A percentile compares a stretch with the other conserved stretches of the same genome.
phyloP scores from a whole-genome alignment of 2,113 vertebrate genomes.

The Ibidorhyncha struthersii region DNA sequence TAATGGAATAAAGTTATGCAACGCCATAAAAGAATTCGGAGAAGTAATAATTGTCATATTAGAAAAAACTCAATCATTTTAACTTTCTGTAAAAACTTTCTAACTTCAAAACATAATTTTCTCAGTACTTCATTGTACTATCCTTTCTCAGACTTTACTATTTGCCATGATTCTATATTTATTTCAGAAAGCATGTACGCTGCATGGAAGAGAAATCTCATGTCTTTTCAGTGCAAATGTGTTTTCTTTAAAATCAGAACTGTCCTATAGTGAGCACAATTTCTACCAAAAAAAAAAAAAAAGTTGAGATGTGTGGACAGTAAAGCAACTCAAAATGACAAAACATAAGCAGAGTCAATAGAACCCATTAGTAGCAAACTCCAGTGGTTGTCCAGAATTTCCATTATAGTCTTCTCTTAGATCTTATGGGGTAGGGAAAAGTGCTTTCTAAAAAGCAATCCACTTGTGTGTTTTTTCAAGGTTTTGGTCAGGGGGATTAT shows the following conservation, averaged over 20 bases:
- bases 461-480: neutral
- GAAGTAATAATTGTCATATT: neutral
- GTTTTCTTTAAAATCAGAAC: neutral
- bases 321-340: neutral
- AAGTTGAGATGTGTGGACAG: neutral
- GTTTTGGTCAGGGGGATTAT: neutral
- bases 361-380: neutral
- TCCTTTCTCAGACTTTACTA: neutral
- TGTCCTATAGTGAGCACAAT: neutral
- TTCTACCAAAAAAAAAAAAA: neutral
- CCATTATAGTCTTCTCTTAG: neutral
- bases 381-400: neutral
- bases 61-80: neutral
- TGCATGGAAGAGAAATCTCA: neutral
- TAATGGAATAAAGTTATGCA: neutral
- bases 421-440: neutral
- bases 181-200: fast-evolving
- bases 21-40: neutral
- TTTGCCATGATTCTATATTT: neutral
- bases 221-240: neutral
- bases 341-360: neutral
- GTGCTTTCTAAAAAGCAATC: neutral
- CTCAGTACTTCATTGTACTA: neutral
- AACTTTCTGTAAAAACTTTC: neutral
- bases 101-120: neutral